A percentile compares a stretch with the other conserved stretches of the same genome.
These are phyloP conservation scores for rat (Rattus norvegicus) DNA, from an alignment of 2,113 vertebrate species.

Conservation along the genomic window GRCr8 NC_086028.1:10153001-10153500, in stretches of 20 bases:
- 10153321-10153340: background rate
- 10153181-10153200: background rate
- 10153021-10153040: background rate
- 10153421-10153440: background rate
- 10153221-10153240: background rate
- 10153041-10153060: constrained; percentile 5
- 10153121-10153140: background rate
- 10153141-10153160: constrained; percentile 51
- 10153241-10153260: background rate
- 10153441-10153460: background rate
- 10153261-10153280: background rate
- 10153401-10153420: background rate
- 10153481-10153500: background rate
- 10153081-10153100: constrained; percentile 6
- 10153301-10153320: background rate
- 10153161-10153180: constrained; percentile 43
- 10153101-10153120: background rate
- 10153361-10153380: background rate
- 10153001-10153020: background rate
- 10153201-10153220: background rate
- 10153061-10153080: constrained; percentile 31
- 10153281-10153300: background rate
- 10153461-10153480: no score
- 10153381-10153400: background rate
- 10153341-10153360: background rate